Evolutionary conservation across 92 coral and sea anemone species (phyloP).

Genomic region (Epizoanthus illoricatus): DNA sequence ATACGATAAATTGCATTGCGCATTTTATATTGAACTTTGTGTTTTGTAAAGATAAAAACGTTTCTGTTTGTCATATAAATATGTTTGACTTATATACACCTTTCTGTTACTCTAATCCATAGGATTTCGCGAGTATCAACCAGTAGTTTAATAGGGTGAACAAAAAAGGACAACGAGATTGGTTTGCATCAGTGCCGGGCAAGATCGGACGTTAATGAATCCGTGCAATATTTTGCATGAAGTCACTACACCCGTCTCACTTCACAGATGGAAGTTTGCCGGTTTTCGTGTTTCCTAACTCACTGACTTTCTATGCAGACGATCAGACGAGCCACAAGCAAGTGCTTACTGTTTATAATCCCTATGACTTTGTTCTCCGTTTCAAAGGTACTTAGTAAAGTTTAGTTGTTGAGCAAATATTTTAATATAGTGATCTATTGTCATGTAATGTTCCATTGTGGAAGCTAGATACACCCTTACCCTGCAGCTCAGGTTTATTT

Average conservation of each 20-base stretch:
- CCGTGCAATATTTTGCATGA: slow-evolving; percentile 69
- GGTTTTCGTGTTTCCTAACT: slow-evolving; percentile 93
- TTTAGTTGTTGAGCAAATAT: background rate
- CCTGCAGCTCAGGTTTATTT: no score
- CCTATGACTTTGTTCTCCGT: slow-evolving; percentile 89
- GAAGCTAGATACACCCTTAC: no score
- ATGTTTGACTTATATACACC: no score
- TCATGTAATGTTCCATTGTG: no score
- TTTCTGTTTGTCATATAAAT: no score
- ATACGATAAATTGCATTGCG: background rate
- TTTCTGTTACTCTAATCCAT: background rate
- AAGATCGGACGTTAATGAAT: slow-evolving; percentile 33
- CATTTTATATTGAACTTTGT: background rate
- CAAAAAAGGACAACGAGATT: background rate
- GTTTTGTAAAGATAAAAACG: no score
- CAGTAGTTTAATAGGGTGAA: background rate
- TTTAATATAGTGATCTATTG: no score
- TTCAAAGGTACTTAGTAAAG: slow-evolving; percentile 75
- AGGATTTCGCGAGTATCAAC: background rate
- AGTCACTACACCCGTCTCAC: slow-evolving; percentile 94
- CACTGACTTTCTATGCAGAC: slow-evolving; percentile 88
- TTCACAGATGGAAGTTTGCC: slow-evolving; percentile 98
- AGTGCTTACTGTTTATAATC: slow-evolving; percentile 94
- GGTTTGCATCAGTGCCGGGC: background rate
- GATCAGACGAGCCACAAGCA: slow-evolving; percentile 95